Conservation (phyloP, 2,113 vertebrate species). For the Hemiprocne comata region DNA sequence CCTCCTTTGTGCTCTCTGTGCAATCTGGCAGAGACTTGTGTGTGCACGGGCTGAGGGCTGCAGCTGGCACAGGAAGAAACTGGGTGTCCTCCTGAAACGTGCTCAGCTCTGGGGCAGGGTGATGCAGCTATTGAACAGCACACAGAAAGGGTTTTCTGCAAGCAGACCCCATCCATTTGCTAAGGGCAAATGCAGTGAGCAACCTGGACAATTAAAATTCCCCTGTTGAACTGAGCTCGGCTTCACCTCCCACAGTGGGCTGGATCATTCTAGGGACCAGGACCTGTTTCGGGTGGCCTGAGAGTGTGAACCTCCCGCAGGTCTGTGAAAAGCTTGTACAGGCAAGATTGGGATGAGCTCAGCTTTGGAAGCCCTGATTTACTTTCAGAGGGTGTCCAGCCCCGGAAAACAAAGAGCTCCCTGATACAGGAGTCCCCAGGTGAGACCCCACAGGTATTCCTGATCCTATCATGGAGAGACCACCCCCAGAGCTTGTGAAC, state of each 20-base stretch:
- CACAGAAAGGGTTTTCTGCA: not conserved
- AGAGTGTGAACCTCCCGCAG: not conserved
- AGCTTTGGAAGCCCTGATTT: not conserved
- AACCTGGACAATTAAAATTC: not conserved
- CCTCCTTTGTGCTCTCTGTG: not conserved
- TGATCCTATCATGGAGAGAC: accelerated
- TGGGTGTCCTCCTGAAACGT: accelerated
- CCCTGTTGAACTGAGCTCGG: not conserved
- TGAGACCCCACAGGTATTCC: not conserved
- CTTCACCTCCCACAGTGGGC: not conserved
- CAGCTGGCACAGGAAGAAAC: not conserved
- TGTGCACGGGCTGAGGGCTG: not conserved
- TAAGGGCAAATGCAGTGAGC: not conserved
- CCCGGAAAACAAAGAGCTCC: not conserved
- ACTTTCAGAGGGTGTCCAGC: not conserved
- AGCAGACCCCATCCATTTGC: not conserved
- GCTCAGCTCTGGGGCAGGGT: not conserved
- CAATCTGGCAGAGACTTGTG: not conserved
- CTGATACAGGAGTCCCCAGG: not conserved
- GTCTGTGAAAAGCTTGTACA: not conserved
- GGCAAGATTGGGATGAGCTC: not conserved
- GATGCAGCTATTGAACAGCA: not conserved
- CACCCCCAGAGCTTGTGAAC: not conserved
- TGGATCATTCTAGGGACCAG: accelerated
- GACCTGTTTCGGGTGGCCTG: not conserved